Conservation (phyloP, 2,113 vertebrate species). For the Mellivora capensis region DNA sequence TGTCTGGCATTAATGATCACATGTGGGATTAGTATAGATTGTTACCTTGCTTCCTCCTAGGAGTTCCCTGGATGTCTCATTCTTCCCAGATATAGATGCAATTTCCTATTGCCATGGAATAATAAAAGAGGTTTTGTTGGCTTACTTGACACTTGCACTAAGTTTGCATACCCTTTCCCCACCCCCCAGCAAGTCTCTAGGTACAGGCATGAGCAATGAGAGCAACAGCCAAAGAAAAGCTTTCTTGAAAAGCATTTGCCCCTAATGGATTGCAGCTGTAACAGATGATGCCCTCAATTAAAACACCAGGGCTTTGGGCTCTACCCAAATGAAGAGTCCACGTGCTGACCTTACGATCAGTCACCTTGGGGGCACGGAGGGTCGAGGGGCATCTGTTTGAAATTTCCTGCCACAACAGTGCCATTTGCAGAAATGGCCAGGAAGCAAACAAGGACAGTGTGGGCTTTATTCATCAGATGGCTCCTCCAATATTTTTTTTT, state of each 20-base stretch:
- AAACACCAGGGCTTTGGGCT: conserved; percentile 86
- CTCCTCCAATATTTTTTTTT: not conserved
- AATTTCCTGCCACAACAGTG: conserved; percentile 85
- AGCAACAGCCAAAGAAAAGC: conserved; percentile 52
- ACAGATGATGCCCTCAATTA: conserved; percentile 87
- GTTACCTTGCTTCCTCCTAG: not conserved
- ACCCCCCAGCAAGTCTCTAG: conserved; percentile 58
- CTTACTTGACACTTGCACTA: conserved; percentile 79
- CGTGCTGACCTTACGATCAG: conserved; percentile 86
- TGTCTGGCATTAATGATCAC: conserved; percentile 60
- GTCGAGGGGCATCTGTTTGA: conserved; percentile 86
- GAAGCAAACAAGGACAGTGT: conserved; percentile 40
- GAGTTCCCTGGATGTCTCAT: not conserved
- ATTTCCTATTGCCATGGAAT: conserved; percentile 71
- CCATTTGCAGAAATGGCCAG: conserved; percentile 70
- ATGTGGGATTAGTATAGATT: conserved; percentile 57
- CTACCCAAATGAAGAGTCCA: conserved; percentile 86
- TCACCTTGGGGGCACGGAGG: conserved; percentile 74
- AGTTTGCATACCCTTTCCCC: conserved; percentile 46
- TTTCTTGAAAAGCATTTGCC: conserved; percentile 84
- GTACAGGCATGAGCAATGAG: conserved; percentile 12
- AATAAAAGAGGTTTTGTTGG: conserved; percentile 75
- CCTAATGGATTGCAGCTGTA: conserved; percentile 92
- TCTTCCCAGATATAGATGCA: conserved; percentile 50
- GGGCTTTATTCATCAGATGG: conserved; percentile 46